These are phyloP conservation scores for Erebia palarica DNA, from an alignment of 2,888 invertebrate species.

Conservation along the genomic window DNA sequence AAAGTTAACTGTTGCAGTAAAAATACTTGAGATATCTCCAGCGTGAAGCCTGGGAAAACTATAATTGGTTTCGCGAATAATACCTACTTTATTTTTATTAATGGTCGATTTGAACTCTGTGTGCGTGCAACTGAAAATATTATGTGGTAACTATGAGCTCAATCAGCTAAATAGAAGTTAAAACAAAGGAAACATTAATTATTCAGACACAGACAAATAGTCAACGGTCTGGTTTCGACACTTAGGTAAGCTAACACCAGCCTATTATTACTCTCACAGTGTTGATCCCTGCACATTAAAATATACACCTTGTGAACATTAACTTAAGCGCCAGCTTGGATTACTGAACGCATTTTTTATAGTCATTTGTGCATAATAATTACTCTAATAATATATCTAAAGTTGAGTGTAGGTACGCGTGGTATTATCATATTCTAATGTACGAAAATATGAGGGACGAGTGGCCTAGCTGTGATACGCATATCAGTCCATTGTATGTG, in stretches of 20 bases:
- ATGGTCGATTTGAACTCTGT: no score
- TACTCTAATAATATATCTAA: background rate
- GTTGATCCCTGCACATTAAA: background rate
- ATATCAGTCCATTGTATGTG: no score
- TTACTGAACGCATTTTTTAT: constrained; percentile 7
- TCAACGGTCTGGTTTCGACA: constrained; percentile 35
- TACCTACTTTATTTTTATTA: background rate
- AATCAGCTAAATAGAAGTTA: background rate
- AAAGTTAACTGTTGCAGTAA: constrained; percentile 59
- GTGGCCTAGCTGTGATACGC: no score
- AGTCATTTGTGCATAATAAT: constrained; percentile 15
- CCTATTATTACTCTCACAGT: constrained; percentile 16
- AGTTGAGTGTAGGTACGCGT: background rate
- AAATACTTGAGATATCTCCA: constrained; percentile 56
- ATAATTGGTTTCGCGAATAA: constrained; percentile 17
- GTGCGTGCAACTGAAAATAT: no score
- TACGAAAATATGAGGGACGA: no score
- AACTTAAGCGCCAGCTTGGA: constrained; percentile 27
- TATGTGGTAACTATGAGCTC: no score
- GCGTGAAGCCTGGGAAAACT: constrained; percentile 38
- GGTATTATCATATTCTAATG: no score
- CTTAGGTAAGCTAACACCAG: constrained; percentile 34
- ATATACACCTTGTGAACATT: constrained; percentile 18
- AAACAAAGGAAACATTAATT: constrained; percentile 22
- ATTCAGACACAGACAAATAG: constrained; percentile 40